Base-by-base conservation (phyloP, 2,797 vertebrate species). In the Sebastes umbrosus region DNA sequence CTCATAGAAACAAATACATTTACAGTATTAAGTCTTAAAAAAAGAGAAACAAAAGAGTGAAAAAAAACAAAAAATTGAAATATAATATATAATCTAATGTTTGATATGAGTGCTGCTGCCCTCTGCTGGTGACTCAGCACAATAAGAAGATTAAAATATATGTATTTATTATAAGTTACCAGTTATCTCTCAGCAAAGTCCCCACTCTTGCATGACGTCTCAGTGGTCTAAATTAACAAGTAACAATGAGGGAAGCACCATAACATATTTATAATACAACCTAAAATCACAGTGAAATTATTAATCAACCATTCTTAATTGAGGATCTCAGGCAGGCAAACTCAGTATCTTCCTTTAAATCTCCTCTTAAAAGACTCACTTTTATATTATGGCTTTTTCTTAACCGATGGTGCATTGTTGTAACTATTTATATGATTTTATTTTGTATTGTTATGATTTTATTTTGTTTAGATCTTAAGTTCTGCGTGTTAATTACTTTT, bases 81-180 rank as follows among this genome's bases (percentile, higher is more conserved):
- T 39, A 14, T 29, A 34, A 46, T 32, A 55, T 18, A 43, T 6
- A 27, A 4, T 55, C 18, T 29, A 32, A 31, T 58, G 13, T 6
- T 5, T 67, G 1, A 13, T 39, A 16, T 32, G 73, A 52, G 34
- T 65, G 36, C 18, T 85, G 66, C 82, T 89, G 82, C 87, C 88
- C 87, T 85, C 92, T 91, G 77, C 76, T 92, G 93, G 88, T 77
- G 31, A 84, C 3, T 52, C 6, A 31, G 34, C 14, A 68, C 6
- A 74, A 9, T 2, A 73, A 16, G 6, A 59, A 20, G 20, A 59
- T 75, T 9, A 68, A 34, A 69, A 59, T 69, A 2, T 5, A 18
- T 16, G 39, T 20, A 1, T 65, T 46, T 18, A 46, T 18, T 0
- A 46, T 5, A 70, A 36, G 16, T 36, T 31, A 32, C 1, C 4